A percentile compares a stretch with the other conserved stretches of the same genome.
Evolutionary conservation across 2,888 invertebrate genomes (phyloP).

Genomic region (Stenodema calcarata): DNA sequence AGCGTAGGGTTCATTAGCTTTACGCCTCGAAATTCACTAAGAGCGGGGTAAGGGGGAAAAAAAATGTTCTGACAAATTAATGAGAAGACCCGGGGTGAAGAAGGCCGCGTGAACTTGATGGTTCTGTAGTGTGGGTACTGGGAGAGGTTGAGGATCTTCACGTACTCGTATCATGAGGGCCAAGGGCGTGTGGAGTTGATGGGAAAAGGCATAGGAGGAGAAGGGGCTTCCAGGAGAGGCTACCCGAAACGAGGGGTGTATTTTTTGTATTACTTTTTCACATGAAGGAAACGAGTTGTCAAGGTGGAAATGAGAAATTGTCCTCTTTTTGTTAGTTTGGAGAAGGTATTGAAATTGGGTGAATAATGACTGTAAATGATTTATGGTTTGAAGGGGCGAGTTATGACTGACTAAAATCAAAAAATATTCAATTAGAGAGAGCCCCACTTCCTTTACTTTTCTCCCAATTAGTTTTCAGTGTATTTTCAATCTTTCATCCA

Average conservation of each 20-base stretch:
- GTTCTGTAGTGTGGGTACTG: not conserved
- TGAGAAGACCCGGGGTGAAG: not conserved
- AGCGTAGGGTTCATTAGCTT: not conserved
- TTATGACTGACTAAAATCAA: too few species aligned
- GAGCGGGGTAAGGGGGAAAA: not conserved
- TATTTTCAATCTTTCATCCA: too few species aligned
- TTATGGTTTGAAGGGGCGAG: too few species aligned
- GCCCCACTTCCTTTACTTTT: too few species aligned
- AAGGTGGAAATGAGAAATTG: too few species aligned
- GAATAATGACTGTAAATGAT: too few species aligned
- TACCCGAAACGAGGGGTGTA: not conserved
- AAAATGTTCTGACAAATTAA: not conserved
- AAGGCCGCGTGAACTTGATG: not conserved
- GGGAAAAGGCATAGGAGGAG: not conserved
- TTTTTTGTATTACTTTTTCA: not conserved
- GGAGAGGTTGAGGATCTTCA: not conserved
- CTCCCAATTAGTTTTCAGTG: too few species aligned
- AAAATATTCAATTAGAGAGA: too few species aligned
- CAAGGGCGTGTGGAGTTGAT: not conserved
- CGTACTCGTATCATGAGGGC: not conserved
- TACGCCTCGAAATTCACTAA: not conserved
- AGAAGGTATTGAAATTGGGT: too few species aligned
- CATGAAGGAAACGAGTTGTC: not conserved
- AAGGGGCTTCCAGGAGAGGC: not conserved
- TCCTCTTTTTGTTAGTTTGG: too few species aligned